Evolutionary conservation across 2,888 invertebrate species (phyloP).

Genomic region (Synergus itoensis): DNA sequence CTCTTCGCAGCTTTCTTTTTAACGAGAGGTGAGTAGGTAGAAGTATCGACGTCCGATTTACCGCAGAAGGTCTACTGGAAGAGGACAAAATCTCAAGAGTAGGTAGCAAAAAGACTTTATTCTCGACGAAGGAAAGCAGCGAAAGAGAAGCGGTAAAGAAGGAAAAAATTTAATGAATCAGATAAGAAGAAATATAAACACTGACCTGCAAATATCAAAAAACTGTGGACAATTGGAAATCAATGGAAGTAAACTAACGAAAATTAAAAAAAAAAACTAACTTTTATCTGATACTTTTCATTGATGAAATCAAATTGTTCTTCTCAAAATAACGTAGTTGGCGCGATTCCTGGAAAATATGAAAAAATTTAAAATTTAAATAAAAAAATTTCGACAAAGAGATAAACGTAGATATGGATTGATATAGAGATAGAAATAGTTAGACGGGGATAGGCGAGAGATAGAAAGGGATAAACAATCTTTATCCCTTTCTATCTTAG

Average conservation of each 20-base stretch:
- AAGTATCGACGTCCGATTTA: background rate
- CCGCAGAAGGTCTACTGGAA: background rate
- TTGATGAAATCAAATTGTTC: too few relatives aligned
- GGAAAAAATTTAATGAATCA: background rate
- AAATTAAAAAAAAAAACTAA: too few relatives aligned
- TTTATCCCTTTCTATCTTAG: too few relatives aligned
- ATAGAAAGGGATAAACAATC: too few relatives aligned
- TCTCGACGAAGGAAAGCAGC: background rate
- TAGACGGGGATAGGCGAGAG: too few relatives aligned
- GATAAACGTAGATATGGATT: too few relatives aligned
- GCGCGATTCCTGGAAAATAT: too few relatives aligned
- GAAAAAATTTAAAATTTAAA: too few relatives aligned
- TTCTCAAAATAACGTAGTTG: too few relatives aligned
- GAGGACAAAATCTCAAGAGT: background rate
- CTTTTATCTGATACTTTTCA: too few relatives aligned
- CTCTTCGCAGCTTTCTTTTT: background rate
- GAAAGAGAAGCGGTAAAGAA: background rate
- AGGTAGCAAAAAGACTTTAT: background rate
- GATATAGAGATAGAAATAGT: too few relatives aligned
- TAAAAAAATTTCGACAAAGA: too few relatives aligned
- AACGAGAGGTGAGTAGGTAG: background rate
- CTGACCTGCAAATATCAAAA: background rate
- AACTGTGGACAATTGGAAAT: background rate
- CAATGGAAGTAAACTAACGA: background rate
- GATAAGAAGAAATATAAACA: background rate